A percentile compares a stretch with the other conserved stretches of the same genome.
phyloP scores from a whole-genome alignment of 2,888 invertebrate species.

The Conops quadrifasciatus region DNA sequence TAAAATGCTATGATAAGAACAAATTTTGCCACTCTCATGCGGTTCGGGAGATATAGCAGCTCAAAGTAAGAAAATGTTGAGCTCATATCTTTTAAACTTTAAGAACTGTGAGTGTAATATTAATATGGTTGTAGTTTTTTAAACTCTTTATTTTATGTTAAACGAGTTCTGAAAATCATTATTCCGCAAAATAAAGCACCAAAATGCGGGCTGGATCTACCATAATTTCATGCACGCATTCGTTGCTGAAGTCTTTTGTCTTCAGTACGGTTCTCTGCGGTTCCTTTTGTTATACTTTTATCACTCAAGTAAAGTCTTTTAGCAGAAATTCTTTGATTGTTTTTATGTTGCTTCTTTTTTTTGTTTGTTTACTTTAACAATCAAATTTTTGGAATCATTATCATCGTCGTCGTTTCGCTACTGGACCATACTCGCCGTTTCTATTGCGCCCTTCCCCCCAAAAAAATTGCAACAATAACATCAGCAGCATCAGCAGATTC shows the following conservation, averaged over 20 bases:
- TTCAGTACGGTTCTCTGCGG: neutral
- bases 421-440: conserved; percentile 14
- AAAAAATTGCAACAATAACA: conserved; percentile 35
- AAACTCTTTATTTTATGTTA: too few species aligned
- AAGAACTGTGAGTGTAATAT: too few species aligned
- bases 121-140: too few species aligned
- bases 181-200: too few species aligned
- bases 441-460: neutral
- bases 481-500: conserved; percentile 30
- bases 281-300: neutral
- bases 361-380: neutral
- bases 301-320: neutral
- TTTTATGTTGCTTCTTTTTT: neutral
- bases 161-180: too few species aligned
- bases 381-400: neutral
- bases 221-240: neutral
- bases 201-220: too few species aligned
- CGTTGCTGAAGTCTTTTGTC: conserved; percentile 27
- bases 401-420: neutral
- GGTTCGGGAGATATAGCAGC: too few species aligned
- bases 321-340: neutral
- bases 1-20: too few species aligned
- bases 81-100: too few species aligned
- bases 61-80: too few species aligned
- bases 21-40: too few species aligned